Conservation (phyloP, 2,113 vertebrate genomes). For the Alethe diademata region DNA sequence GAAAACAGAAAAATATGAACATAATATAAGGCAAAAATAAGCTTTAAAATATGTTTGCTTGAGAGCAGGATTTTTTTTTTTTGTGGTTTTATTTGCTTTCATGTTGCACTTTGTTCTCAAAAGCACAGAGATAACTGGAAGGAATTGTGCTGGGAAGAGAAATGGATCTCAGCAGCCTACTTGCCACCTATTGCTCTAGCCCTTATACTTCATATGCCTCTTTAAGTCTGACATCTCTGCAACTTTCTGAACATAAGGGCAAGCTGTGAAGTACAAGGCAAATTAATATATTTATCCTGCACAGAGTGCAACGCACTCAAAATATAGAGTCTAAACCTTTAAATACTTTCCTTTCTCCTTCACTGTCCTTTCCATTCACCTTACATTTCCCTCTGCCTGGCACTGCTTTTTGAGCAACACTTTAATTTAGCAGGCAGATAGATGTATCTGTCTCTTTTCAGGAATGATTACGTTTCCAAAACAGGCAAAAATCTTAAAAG, state of each 20-base stretch:
- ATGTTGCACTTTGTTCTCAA: background rate
- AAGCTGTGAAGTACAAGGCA: slow-evolving; percentile 37
- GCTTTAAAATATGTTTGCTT: slow-evolving; percentile 5
- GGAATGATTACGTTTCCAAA: background rate
- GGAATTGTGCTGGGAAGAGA: slow-evolving; percentile 31
- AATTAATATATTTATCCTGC: slow-evolving; percentile 46
- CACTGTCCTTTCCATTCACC: background rate
- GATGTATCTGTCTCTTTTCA: background rate
- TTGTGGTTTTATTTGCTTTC: slow-evolving; percentile 12
- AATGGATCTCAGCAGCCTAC: slow-evolving; percentile 53
- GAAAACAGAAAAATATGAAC: background rate
- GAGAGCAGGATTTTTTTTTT: background rate
- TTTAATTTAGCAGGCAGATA: slow-evolving; percentile 15
- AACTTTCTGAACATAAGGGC: slow-evolving; percentile 41
- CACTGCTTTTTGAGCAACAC: background rate
- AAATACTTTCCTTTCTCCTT: slow-evolving; percentile 7
- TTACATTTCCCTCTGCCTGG: background rate
- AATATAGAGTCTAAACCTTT: background rate
- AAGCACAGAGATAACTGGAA: background rate
- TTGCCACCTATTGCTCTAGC: slow-evolving; percentile 42
- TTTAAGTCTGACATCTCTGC: slow-evolving; percentile 47
- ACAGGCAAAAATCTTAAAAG: background rate
- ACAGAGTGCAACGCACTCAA: background rate
- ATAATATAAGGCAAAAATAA: background rate
- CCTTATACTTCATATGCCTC: slow-evolving; percentile 25